Base-by-base conservation (phyloP, 37 sponge, comb jelly and placozoan genomes). In the Crambe crambe region DNA sequence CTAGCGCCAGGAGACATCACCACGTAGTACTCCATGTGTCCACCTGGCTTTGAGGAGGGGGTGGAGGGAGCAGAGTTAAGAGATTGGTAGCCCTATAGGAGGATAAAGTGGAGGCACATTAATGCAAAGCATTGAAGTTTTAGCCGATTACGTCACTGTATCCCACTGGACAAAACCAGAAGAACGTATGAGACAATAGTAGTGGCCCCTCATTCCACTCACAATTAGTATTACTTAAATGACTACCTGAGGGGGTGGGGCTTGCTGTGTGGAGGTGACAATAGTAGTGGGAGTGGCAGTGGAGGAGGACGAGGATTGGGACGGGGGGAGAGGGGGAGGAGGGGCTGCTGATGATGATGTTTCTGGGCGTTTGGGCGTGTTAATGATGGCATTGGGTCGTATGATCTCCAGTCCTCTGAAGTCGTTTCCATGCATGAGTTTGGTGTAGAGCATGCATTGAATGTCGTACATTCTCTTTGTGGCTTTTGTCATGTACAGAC, bases 391-490 rank as follows among this genome's bases (percentile, higher is more conserved):
- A 25, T 3, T 26, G 1, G 73, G 72, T 8, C 81, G 37, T 9
- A 72, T 27, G 8, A 81, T 60, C 20, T 81, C 81, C 42, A 72
- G 36, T 20, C 73, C 81, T 35, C 58, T 81, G 68, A 18, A 65
- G 26, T 65, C 35, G 10, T 17, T 32, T 47, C 56, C 56, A 54
- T 73, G 17, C 57, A 4, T 54, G 57, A 73, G 27, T 26, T 73
- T 44, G 0, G 70, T 68, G 70, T 84, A 84, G 32, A 84, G 84
- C 12, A 37, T 36, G 68, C 84, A 76, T 58, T 84, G 84, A 41
- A 84, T 84, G 77, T 84, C 84, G 41, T 84, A 84, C 56, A 70
- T 54, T 37, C 77, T 56, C 35, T n/a, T 66, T 40, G 77, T 75
- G 10, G 84, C 20, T 57, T 70, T 84, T 38, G 69, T 67, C 20